Evolutionary conservation across 2,797 vertebrate species (phyloP), one percentile per base, ranked within the genome.

Genomic region (Sebastes paucispinis): DNA sequence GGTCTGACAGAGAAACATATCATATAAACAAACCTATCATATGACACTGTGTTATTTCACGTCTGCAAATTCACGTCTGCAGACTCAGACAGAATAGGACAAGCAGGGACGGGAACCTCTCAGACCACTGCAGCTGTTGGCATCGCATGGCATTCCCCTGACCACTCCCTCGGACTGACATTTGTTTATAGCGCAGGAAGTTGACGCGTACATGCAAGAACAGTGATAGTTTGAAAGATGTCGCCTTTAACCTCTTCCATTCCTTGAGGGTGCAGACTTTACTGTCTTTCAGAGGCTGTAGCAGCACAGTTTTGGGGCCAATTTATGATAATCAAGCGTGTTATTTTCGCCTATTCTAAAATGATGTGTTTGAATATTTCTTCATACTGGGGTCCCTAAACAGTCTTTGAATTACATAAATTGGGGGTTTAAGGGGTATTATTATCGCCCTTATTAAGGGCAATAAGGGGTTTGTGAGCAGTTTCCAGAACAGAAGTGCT

Each of bases 51-150:
- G 52, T 81, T 24, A 60, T 80, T 85, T 70, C 22, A 18, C 62
- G 80, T 87, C 73, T 88, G 39, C 39, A 43, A 0, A 43, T 43
- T 43, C 39, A 43, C 39, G 2, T 43, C 13, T 43, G 85, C 63
- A 76, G 63, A 76, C 79, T 34, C 81, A 79, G 86, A 87, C 92
- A 75, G 83, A 87, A 73, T 62, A 50, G 74, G 54, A 87, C 93
- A 87, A 84, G 89, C 73, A 57, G 27, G 11, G 77, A 77, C 92
- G 79, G 55, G 81, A 78, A 29, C 22, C 9, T 52, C 57, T 69
- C 9, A 6, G 86, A 84, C 86, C 82, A 12, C 77, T 32, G 88
- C 93, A 94, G 93, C 94, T 94, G 92, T 91, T 81, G 72, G 79
- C 73, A 77, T 73, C 7, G 22, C 25, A 8, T 77, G 63, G 76